phyloP scores from a whole-genome alignment of 1,140 invertebrate species.

The Drosophila watanabei region DNA sequence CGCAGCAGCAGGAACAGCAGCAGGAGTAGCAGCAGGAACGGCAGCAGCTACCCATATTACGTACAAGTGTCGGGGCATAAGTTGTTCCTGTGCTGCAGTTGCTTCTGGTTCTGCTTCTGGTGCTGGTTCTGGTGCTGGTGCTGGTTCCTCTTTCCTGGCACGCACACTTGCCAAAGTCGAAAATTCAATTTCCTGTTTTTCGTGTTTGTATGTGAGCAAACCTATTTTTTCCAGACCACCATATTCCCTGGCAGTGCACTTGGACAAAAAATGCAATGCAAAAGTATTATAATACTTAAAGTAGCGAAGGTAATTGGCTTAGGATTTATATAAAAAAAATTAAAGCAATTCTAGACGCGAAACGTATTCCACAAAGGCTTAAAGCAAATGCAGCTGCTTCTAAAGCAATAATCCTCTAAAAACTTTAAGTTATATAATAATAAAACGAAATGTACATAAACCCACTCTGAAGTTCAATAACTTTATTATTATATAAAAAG shows the following conservation, averaged over 20 bases:
- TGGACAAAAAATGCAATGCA: background rate
- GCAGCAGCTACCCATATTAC: constrained; percentile 43
- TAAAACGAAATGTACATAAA: background rate
- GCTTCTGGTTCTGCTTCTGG: constrained; percentile 25
- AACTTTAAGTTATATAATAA: background rate
- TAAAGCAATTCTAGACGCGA: background rate
- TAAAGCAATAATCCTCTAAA: background rate
- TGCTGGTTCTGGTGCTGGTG: constrained; percentile 34
- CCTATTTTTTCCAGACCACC: constrained; percentile 35
- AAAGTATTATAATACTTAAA: background rate
- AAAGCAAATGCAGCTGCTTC: background rate
- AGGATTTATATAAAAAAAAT: background rate
- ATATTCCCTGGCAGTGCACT: constrained; percentile 10
- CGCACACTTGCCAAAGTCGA: constrained; percentile 83
- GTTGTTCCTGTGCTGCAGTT: constrained; percentile 35
- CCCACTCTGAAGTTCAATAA: background rate
- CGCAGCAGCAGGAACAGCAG: constrained; percentile 39
- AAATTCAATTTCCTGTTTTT: constrained; percentile 85
- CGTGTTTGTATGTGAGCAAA: constrained; percentile 74
- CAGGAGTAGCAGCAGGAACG: constrained; percentile 11
- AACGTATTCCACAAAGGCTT: background rate
- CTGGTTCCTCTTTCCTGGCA: constrained; percentile 69
- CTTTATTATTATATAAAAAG: background rate
- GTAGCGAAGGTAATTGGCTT: too few relatives aligned
- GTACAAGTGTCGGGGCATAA: constrained; percentile 50